Base-by-base conservation (phyloP, 2,888 invertebrate genomes). In the Pterostichus niger region DNA sequence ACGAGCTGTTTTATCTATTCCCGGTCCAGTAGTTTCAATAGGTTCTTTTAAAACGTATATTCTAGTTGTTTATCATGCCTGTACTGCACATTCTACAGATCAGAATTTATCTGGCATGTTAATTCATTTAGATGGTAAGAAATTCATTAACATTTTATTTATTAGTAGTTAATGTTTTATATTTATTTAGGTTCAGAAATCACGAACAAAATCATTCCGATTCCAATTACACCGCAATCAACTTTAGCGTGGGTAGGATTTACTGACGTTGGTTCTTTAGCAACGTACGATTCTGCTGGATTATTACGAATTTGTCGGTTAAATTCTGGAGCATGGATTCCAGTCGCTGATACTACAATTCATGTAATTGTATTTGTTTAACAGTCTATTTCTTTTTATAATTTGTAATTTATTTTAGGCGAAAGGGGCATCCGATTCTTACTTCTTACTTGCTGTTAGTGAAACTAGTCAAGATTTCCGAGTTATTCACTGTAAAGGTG, bases 401-500 rank as follows among this genome's bases (percentile, higher is more conserved):
- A 15, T 31, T 59, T 31, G 2, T 11, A 31, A 52, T 59, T 40
- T 77, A 84, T 88, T 89, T 83, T 86, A 93, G 93, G 89, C 90
- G 64, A 93, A 93, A 87, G 94, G 94, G 73, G 93, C 93, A 84
- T 93, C 93, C 5, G 95, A 96, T 88, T 93, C 94, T 86, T 95
- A 94, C 87, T 96, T 96, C 88, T 90, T 96, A 56, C 93, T 96
- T 49, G 93, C 97, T 84, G 90, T 98, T 0, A 95, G 94, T 85
- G 98, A 98, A 90, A 92, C 92, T 0, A 92, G 93, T 13, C 95
- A 96, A 89, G 94, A 93, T 79, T 92, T 97, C 5, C 93, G 96
- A 54, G 96, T 96, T 11, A 95, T 98, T 33, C 91, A 96, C 78
- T 99, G 98, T 87, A 95, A 97, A 88, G 98, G 98, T n/a, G 92